Evolutionary conservation across 1,140 invertebrate genomes (phyloP).

Genomic region (Leptopilina boulardi): DNA sequence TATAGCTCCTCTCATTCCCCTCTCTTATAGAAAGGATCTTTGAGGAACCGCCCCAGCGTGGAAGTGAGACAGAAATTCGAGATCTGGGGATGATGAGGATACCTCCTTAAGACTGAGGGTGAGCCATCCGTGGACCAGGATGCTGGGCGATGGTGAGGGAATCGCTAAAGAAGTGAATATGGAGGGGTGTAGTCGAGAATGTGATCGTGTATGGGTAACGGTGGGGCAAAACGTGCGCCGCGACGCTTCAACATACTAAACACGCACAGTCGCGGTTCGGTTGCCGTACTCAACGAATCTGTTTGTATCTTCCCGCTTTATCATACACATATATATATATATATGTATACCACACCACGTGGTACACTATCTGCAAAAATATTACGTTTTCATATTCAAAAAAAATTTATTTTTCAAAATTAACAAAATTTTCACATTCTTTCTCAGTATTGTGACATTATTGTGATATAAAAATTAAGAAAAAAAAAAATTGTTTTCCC

Average conservation of each 20-base stretch:
- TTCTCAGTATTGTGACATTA: too few relatives aligned
- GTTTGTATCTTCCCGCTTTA: constrained; percentile 32
- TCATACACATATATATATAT: too few relatives aligned
- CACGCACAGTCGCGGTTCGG: constrained; percentile 73
- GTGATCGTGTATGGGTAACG: constrained; percentile 65
- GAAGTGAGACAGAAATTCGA: constrained; percentile 46
- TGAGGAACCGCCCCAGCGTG: constrained; percentile 35
- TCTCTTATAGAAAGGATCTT: constrained; percentile 35
- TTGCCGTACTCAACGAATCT: constrained; percentile 68
- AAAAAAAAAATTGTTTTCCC: too few relatives aligned
- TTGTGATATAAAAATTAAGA: too few relatives aligned
- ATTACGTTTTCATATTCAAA: too few relatives aligned
- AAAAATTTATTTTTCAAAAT: neutral
- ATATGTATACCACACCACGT: constrained; percentile 10
- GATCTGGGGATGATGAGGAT: constrained; percentile 50
- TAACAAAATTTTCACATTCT: neutral
- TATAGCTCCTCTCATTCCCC: neutral
- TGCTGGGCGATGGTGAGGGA: constrained; percentile 48
- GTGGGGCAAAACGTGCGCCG: constrained; percentile 72
- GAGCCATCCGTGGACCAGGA: constrained; percentile 46
- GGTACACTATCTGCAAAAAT: neutral
- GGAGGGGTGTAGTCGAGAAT: constrained; percentile 51
- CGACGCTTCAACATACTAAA: constrained; percentile 66
- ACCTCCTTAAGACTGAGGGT: constrained; percentile 49
- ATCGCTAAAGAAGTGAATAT: constrained; percentile 48